phyloP scores from a whole-genome alignment of 2,888 invertebrate genomes.

The Parnassius glacialis region DNA sequence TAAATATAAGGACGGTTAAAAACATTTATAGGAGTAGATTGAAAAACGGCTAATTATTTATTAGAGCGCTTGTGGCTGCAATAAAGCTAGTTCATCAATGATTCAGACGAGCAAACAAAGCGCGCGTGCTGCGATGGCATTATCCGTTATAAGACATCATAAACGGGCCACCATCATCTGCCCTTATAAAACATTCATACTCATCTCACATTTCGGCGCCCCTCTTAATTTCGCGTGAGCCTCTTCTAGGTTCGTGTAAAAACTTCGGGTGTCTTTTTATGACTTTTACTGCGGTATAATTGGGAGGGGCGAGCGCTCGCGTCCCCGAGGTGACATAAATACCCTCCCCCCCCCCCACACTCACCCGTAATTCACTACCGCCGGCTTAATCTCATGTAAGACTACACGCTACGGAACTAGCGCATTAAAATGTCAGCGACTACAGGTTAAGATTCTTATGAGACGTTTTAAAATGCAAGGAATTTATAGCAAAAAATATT shows the following conservation, averaged over 20 bases:
- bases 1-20: constrained; percentile 12
- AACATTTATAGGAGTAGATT: constrained; percentile 15
- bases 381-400: constrained; percentile 77
- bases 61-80: constrained; percentile 60
- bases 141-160: constrained; percentile 79
- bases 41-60: constrained; percentile 65
- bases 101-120: constrained; percentile 71
- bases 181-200: constrained; percentile 80
- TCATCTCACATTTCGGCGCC: constrained; percentile 81
- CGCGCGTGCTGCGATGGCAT: constrained; percentile 72
- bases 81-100: constrained; percentile 75
- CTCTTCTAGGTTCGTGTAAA: constrained; percentile 79
- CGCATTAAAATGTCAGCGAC: constrained; percentile 58
- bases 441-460: constrained; percentile 50
- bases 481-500: constrained; percentile 2
- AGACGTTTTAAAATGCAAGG: constrained; percentile 22
- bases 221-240: constrained; percentile 80
- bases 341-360: constrained; percentile 57
- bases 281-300: constrained; percentile 82
- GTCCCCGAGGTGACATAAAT: constrained; percentile 81
- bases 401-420: constrained; percentile 63
- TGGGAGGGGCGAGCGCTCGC: constrained; percentile 76
- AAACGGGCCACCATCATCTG: constrained; percentile 80
- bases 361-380: constrained; percentile 57
- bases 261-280: constrained; percentile 82